phyloP scores from a whole-genome alignment of 1,140 invertebrate genomes.

The Drosophila sp. region DNA sequence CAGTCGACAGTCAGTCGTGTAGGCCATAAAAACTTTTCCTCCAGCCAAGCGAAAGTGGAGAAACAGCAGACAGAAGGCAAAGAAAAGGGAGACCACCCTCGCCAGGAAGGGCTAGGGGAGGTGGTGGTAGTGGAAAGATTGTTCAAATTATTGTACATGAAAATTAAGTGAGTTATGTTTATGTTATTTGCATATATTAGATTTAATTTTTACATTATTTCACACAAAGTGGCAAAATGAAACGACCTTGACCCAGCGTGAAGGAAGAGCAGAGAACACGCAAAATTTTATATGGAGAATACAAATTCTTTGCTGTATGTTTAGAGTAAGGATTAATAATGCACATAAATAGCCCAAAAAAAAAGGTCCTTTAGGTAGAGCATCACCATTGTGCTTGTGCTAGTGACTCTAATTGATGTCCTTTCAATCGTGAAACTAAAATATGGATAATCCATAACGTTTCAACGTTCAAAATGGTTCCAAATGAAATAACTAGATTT shows the following conservation, averaged over 20 bases:
- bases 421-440: too few species aligned
- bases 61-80: background rate
- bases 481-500: too few species aligned
- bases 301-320: too few species aligned
- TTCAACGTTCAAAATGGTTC: too few species aligned
- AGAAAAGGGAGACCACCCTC: background rate
- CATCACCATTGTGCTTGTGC: too few species aligned
- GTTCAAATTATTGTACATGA: conserved; percentile 30
- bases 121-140: conserved; percentile 3
- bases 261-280: background rate
- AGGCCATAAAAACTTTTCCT: conserved; percentile 35
- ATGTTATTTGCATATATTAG: conserved; percentile 35
- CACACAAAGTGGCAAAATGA: conserved; percentile 1
- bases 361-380: too few species aligned
- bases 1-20: conserved; percentile 32
- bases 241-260: conserved; percentile 2
- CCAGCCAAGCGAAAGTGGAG: conserved; percentile 26
- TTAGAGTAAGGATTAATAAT: too few species aligned
- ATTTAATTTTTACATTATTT: conserved; percentile 22
- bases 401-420: too few species aligned
- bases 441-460: too few species aligned
- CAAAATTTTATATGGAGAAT: background rate
- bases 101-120: background rate
- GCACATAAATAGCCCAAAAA: too few species aligned
- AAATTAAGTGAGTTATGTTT: conserved; percentile 41